These are phyloP conservation scores for Tragulus kanchil DNA, from an alignment of 2,113 vertebrate genomes.

Conservation along the genomic window DNA sequence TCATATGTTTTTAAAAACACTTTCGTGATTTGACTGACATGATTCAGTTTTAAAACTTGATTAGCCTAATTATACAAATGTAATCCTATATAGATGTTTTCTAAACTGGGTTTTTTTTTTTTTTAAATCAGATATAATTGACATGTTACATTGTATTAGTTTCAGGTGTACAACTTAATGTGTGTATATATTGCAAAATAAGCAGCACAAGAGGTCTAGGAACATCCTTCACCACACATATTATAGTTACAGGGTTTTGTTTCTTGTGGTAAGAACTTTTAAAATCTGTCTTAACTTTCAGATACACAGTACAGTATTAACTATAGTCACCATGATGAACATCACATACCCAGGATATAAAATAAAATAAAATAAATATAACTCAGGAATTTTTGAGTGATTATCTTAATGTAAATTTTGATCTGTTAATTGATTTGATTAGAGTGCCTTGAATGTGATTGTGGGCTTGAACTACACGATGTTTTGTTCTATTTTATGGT, in stretches of 20 bases:
- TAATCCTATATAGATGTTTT: background rate
- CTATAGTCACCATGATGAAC: background rate
- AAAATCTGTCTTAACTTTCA: background rate
- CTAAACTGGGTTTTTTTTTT: background rate
- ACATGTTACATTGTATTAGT: background rate
- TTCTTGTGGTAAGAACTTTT: background rate
- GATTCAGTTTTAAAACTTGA: conserved; percentile 7
- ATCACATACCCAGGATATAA: background rate
- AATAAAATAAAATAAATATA: background rate
- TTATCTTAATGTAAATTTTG: background rate
- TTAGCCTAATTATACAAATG: background rate
- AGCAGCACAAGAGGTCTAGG: background rate
- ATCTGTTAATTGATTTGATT: conserved; percentile 33
- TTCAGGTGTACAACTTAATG: background rate
- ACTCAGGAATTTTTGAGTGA: conserved; percentile 17
- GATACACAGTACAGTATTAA: background rate
- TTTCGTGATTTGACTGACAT: conserved; percentile 3
- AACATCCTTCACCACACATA: background rate
- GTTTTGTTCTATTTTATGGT: conserved; percentile 26
- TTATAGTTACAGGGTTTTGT: background rate
- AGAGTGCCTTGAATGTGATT: background rate
- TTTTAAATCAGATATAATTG: background rate
- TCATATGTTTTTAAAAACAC: background rate
- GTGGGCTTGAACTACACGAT: background rate
- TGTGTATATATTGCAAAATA: background rate